A percentile compares a stretch with the other conserved stretches of the same genome.
Evolutionary conservation across 2,113 vertebrate genomes (phyloP).

Genomic region (Phoxinus phoxinus): DNA sequence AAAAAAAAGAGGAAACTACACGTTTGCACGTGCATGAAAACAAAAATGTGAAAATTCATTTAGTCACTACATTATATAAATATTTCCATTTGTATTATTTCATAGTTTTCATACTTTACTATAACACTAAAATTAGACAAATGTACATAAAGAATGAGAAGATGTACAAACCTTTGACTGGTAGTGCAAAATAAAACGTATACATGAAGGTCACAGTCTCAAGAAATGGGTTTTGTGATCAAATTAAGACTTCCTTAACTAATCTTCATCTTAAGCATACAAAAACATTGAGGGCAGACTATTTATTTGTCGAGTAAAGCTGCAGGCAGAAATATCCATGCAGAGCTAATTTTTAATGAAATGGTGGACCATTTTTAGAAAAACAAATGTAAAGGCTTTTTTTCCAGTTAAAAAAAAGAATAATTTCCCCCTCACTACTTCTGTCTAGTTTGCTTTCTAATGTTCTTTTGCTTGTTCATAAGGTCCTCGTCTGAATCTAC

Average conservation of each 20-base stretch:
- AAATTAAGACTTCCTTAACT: conserved; percentile 7
- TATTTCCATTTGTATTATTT: neutral
- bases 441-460: conserved; percentile 5
- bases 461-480: conserved; percentile 27
- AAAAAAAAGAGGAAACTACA: neutral
- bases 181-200: conserved; percentile 1
- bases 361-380: conserved; percentile 5
- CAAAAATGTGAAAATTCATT: too few species aligned
- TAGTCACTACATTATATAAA: too few species aligned
- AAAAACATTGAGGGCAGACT: conserved; percentile 26
- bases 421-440: conserved; percentile 39
- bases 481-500: conserved; percentile 47
- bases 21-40: neutral
- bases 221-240: neutral
- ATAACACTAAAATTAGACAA: neutral
- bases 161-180: neutral
- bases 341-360: conserved; percentile 19
- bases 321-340: conserved; percentile 39
- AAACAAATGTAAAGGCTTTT: neutral
- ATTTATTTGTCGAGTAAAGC: conserved; percentile 20
- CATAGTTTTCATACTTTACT: neutral
- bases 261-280: conserved; percentile 26
- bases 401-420: neutral
- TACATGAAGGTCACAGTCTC: neutral
- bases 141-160: neutral